Percentiles rank a stretch among this genome's conserved stretches.
Evolutionary conservation across 23 tunicate species (phyloP).

Genomic region (Diplosoma virens): DNA sequence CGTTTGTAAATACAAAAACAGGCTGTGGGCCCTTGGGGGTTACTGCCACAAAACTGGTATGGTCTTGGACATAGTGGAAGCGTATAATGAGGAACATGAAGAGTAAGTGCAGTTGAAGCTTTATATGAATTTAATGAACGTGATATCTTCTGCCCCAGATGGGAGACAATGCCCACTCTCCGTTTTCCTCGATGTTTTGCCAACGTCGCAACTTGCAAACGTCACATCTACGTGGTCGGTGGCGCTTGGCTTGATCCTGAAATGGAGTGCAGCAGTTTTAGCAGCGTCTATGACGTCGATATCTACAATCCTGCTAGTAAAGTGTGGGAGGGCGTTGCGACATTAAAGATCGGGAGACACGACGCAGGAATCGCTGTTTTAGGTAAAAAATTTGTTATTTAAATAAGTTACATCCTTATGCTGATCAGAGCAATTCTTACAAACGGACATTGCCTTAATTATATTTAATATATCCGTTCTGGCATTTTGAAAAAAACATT

Average conservation of each 20-base stretch:
- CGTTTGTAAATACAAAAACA: conserved; percentile 36
- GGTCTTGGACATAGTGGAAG: conserved; percentile 73
- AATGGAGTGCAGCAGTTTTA: conserved; percentile 68
- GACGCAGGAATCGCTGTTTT: conserved; percentile 82
- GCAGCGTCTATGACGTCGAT: conserved; percentile 93
- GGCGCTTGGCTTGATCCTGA: conserved; percentile 94
- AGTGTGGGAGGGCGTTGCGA: conserved; percentile 77
- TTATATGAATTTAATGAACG: too few species aligned
- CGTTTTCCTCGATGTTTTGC: conserved; percentile 94
- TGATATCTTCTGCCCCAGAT: conserved; percentile 43
- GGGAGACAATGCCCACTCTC: conserved; percentile 59
- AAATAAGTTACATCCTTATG: too few species aligned
- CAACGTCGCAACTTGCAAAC: conserved; percentile 43
- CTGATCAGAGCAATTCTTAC: too few species aligned
- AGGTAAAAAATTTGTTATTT: conserved; percentile 41
- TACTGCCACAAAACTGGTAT: conserved; percentile 65
- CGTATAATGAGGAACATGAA: conserved; percentile 52
- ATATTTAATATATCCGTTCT: too few species aligned
- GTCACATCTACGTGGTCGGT: conserved; percentile 55
- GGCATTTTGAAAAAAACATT: too few species aligned
- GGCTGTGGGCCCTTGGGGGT: conserved; percentile 80
- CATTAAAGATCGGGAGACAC: conserved; percentile 76
- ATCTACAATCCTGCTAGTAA: conserved; percentile 56
- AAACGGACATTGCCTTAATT: too few species aligned
- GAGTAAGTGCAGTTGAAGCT: conserved; percentile 26